A percentile compares a stretch with the other conserved stretches of the same genome.
phyloP scores from a whole-genome alignment of 2,797 vertebrate species.

The Centropyge bicolor region DNA sequence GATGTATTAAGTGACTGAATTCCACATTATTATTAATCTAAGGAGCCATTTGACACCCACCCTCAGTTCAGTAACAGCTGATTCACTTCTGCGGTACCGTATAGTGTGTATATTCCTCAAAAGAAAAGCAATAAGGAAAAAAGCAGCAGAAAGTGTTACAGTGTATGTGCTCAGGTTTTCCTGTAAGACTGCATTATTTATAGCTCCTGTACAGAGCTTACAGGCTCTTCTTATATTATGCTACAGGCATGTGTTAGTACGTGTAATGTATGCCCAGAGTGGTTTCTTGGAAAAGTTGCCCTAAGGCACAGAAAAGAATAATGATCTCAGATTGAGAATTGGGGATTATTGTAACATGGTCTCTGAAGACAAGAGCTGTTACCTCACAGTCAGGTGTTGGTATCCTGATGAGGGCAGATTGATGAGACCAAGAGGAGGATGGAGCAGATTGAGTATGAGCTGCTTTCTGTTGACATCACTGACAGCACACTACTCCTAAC shows the following conservation, averaged over 20 bases:
- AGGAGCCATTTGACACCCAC: not conserved
- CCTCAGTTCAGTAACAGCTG: not conserved
- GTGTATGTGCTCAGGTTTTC: conserved; percentile 3
- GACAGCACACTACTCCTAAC: not conserved
- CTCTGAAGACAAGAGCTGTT: not conserved
- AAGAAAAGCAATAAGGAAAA: conserved; percentile 38
- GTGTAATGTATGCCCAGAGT: conserved; percentile 36
- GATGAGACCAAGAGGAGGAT: not conserved
- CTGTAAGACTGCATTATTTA: conserved; percentile 48
- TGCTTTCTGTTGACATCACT: too few species aligned
- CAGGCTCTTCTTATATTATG: conserved; percentile 44
- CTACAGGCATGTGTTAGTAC: conserved; percentile 40
- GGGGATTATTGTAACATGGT: conserved; percentile 9
- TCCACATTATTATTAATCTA: not conserved
- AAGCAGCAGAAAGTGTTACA: conserved; percentile 39
- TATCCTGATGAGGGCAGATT: conserved; percentile 5
- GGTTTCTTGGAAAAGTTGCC: conserved; percentile 27
- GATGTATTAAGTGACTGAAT: not conserved
- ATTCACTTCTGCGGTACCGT: not conserved
- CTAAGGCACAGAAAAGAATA: conserved; percentile 15
- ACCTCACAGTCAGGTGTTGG: conserved; percentile 14
- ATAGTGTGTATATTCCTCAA: conserved; percentile 34
- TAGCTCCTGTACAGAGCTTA: conserved; percentile 17
- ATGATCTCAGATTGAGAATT: conserved; percentile 17
- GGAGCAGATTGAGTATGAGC: not conserved